These are phyloP conservation scores for Brachyopa scutellaris DNA, from an alignment of 2,888 invertebrate species.

Conservation along the genomic window DNA sequence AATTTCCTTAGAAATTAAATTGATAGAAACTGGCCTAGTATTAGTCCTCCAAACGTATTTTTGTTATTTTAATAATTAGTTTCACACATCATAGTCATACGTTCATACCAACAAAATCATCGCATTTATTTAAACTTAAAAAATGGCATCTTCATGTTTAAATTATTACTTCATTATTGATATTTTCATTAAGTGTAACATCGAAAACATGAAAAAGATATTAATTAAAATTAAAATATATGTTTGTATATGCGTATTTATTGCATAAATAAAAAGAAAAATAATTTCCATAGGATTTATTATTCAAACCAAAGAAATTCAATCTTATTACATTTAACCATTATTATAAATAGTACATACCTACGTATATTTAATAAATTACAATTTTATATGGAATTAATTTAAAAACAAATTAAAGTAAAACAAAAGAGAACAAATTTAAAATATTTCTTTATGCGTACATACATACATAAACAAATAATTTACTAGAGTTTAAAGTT, in stretches of 20 bases:
- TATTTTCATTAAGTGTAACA: constrained; percentile 45
- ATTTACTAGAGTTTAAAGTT: constrained; percentile 7
- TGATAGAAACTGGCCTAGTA: constrained; percentile 46
- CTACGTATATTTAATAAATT: constrained; percentile 42
- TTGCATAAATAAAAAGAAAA: background rate
- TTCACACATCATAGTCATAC: constrained; percentile 31
- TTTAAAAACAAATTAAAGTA: constrained; percentile 1
- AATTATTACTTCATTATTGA: too few species aligned
- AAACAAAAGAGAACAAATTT: constrained; percentile 5
- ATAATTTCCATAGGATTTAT: constrained; percentile 45
- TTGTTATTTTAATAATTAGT: constrained; percentile 44
- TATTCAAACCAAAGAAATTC: constrained; percentile 20
- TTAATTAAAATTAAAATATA: background rate
- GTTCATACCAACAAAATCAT: constrained; percentile 11
- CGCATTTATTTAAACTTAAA: constrained; percentile 25
- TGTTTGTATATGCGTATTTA: background rate
- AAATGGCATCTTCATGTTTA: too few species aligned
- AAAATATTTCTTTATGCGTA: too few species aligned
- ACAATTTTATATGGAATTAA: constrained; percentile 65
- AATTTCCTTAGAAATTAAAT: constrained; percentile 32
- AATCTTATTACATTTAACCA: constrained; percentile 44
- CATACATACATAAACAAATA: too few species aligned
- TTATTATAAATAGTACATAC: constrained; percentile 35
- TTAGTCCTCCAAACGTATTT: constrained; percentile 54
- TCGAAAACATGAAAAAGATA: constrained; percentile 38